Evolutionary conservation across 2,888 invertebrate genomes (phyloP), one percentile per base, ranked within the genome.

Genomic region (Tineola bisselliella): DNA sequence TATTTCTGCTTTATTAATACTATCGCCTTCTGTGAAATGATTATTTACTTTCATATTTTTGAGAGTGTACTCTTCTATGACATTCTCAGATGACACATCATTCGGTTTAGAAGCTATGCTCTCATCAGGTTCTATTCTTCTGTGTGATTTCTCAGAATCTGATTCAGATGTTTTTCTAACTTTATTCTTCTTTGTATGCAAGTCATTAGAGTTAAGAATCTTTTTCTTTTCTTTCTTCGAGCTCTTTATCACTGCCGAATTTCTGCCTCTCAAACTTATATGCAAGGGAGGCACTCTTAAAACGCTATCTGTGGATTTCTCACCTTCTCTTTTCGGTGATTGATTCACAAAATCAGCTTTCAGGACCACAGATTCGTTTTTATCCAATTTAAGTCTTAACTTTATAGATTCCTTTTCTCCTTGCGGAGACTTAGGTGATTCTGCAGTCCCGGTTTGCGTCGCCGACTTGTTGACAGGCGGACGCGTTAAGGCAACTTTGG

Each of bases 231-330:
- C 89, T 67, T 92, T 92, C 68, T 93, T 92, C 59, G 92, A 92
- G 72, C 92, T 91, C 70, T 92, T 93, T 67, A 94, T 94, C 58
- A 96, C 94, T 44, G 94, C 94, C 0, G 94, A 94, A 75, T 94
- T 95, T 62, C 94, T 89, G 0, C 94, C 94, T 63, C 95, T 88
- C 48, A 96, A 81, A 62, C 95, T 95, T 69, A 96, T 96, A 75
- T 96, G 96, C 63, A 96, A 83, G 0, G 96, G 96, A 8, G 96
- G 96, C 57, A 96, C 96, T 61, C 95, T 88, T 8, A 93, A 91
- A 69, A 94, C 94, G 1, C 77, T 75, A 64, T 93, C 94, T 0
- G 80, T 78, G 6, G 83, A 74, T 63, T 84, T 79, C 57, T 88
- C 88, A 33, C 82, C 83, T 62, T 74, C 75, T 61, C 65, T 70